Evolutionary conservation across 2,888 invertebrate species (phyloP), one percentile per base, ranked within the genome.

Genomic region (Scaptodrosophila latifasciaeformis): DNA sequence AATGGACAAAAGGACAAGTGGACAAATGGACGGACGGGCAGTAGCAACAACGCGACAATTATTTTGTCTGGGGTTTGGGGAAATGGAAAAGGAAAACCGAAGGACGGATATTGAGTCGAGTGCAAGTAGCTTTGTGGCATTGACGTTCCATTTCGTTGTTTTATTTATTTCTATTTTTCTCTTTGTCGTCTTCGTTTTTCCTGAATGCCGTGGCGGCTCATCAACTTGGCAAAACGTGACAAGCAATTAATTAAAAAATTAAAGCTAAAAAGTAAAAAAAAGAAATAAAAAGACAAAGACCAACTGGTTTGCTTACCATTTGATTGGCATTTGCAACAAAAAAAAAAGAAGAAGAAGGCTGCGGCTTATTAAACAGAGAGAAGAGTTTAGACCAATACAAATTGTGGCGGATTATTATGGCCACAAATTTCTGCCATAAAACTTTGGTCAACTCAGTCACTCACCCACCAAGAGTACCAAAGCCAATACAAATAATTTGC

Each of bases 221-320:
- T 67, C 67, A 63, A 67, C 49, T 57, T 52, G 55, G 62, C 54
- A 49, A 57, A 62, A 70, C 75, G 75, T 75, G 75, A 79, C 75
- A 65, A 70, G 80, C 75, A 75, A 75, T 75, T 75, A 77, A 75
- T 75, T 75, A 79, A 75, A 75, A 75, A 75, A 75, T 75, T 75
- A 69, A 67, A 58, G 40, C 47, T 39, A 51, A 64, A 51, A 64
- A 51, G 59, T 45, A 35, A 52, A 39, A 17, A 31, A 13, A 44
- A 50, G 40, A 42, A 13, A 48, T 52, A 15, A 18, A 29, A 49
- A 48, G 39, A 43, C 21, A 29, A 29, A 52, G 35, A 39, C 35
- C 37, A 42, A 17, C 19, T 35, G 29, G n/a, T n/a, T n/a, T n/a
- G 49, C 29, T 59, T 49, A 43, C 31, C 49, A 64, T 51, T 61